A percentile compares a stretch with the other conserved stretches of the same genome.
Conservation (phyloP, 2,113 vertebrate genomes). For the Uria aalge region DNA sequence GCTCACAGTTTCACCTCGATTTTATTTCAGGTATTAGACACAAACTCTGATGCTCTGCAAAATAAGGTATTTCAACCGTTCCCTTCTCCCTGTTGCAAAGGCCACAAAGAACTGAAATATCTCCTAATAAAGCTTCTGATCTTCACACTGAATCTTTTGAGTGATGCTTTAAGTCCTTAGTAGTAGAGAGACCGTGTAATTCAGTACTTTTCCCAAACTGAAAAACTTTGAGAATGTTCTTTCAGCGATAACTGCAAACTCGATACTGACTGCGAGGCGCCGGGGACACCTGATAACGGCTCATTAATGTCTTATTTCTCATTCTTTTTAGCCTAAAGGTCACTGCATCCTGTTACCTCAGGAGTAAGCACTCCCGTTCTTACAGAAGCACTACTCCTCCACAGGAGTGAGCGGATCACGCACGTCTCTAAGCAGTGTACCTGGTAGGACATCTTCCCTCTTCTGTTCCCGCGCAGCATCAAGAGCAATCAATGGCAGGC, state of each 20-base stretch:
- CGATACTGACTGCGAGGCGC: background rate
- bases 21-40: background rate
- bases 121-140: background rate
- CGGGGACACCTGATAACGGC: background rate
- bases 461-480: background rate
- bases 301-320: background rate
- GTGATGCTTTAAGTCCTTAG: background rate
- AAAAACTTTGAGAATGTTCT: background rate
- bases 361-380: background rate
- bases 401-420: background rate
- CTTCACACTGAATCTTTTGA: background rate
- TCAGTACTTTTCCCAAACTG: background rate
- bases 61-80: background rate
- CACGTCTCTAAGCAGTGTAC: fast-evolving
- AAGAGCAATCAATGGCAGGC: background rate
- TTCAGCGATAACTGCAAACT: background rate
- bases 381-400: background rate
- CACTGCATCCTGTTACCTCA: background rate
- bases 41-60: background rate
- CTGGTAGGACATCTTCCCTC: background rate
- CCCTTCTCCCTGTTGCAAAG: background rate
- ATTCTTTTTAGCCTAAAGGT: background rate
- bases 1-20: background rate
- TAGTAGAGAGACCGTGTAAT: background rate
- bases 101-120: background rate